Percentiles rank a stretch among this genome's conserved stretches.
phyloP scores from a whole-genome alignment of 2,797 vertebrate species.

The Iguana delicatissima region DNA sequence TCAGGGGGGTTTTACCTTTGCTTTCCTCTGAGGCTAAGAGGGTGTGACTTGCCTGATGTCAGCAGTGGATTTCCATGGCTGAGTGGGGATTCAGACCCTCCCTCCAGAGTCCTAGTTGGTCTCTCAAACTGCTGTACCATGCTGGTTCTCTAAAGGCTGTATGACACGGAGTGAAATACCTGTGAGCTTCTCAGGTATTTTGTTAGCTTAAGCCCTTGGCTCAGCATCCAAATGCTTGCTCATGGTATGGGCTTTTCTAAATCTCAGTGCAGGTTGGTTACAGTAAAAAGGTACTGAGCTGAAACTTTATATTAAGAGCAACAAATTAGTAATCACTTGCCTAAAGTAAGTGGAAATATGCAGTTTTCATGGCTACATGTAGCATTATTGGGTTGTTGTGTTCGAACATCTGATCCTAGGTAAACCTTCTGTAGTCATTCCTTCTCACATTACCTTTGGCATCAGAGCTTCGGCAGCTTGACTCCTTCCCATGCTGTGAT shows the following conservation, averaged over 20 bases:
- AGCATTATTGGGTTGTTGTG: neutral
- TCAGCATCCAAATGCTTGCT: constrained; percentile 27
- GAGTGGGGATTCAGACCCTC: no score
- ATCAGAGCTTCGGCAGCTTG: no score
- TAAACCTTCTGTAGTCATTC: neutral
- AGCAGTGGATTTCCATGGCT: no score
- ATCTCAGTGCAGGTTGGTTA: constrained; percentile 24
- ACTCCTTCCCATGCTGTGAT: no score
- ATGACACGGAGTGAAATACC: constrained; percentile 11
- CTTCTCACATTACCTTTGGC: no score
- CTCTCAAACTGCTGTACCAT: no score
- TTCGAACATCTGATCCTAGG: neutral
- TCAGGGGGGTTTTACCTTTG: no score
- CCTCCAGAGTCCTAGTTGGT: no score
- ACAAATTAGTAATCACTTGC: neutral
- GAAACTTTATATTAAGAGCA: constrained; percentile 25
- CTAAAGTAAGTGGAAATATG: constrained; percentile 10
- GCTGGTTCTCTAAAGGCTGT: neutral
- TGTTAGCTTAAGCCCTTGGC: neutral
- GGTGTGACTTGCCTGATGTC: no score
- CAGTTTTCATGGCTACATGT: neutral
- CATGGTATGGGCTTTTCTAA: constrained; percentile 23
- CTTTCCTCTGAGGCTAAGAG: no score
- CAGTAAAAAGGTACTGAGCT: constrained; percentile 16
- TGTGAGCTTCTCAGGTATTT: constrained; percentile 17